Base-by-base conservation (phyloP, 2,888 invertebrate genomes). In the Lottia scabra region DNA sequence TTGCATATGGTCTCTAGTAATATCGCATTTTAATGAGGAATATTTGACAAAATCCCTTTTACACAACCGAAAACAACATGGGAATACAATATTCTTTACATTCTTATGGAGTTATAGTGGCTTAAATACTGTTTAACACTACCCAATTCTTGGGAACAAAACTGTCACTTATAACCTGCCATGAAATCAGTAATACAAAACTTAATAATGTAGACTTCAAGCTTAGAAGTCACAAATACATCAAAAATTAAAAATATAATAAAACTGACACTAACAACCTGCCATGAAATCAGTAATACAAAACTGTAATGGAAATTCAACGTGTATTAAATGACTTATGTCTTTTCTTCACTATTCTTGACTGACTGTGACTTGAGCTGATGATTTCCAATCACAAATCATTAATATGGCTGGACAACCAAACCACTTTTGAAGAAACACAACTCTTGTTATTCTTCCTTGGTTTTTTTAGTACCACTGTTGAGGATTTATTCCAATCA, bases 71-170 rank as follows among this genome's bases (percentile, higher is more conserved):
- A 56, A 56, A 56, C 56, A 56, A 56, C 56, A 56, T 19, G 56
- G 56, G 19, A 56, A 56, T 56, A 56, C 19, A 56, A 56, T 56
- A 56, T 56, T 56, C 19, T 56, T 56, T 19, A 56, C 56, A 56
- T 56, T 56, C n/a, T 10, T 12, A 56, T 56, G 56, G 19, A 56
- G n/a, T 56, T 56, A 19, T 56, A 56, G 56, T 56, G 56, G n/a
- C 56, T n/a, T 23, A 56, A 56, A 56, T 56, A 56, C 19, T 56
- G 19, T 19, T 19, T n/a, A 56, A 56, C 56, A 56, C 12, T 19
- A 56, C 19, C 12, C 19, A 56, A 19, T 56, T 19, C 19, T 56
- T 56, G 56, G n/a, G 56, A 56, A 56, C 56, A 56, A 56, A 56
- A 56, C 56, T 56, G 56, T 10, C 56, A 56, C 19, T 56, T 56